Conservation (phyloP, 2,888 invertebrate species). For the Kuschelorhynchus macadamiae region DNA sequence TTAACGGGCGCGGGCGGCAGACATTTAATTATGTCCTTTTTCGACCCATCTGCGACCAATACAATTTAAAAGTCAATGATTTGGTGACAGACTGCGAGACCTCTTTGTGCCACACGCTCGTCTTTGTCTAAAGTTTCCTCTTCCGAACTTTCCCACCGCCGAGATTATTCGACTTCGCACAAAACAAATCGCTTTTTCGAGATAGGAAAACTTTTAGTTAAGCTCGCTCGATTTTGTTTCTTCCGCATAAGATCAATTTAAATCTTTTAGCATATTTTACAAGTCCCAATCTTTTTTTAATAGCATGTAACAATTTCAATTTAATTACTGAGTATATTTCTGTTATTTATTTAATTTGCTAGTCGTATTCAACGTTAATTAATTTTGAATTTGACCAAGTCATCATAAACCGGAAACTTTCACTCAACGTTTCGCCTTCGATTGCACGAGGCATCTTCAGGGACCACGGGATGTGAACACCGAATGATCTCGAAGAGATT, state of each 20-base stretch:
- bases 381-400: no score
- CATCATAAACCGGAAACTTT: no score
- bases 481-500: no score
- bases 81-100: conserved; percentile 56
- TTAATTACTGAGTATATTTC: no score
- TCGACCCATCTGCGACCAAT: conserved; percentile 44
- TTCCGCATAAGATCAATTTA: conserved; percentile 3
- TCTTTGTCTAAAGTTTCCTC: conserved; percentile 39
- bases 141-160: conserved; percentile 16
- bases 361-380: no score
- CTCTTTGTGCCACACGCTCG: conserved; percentile 38
- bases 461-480: no score
- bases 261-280: background rate
- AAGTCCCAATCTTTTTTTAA: no score
- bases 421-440: no score
- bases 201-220: conserved; percentile 16
- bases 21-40: conserved; percentile 39
- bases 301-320: no score
- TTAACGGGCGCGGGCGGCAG: no score
- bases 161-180: conserved; percentile 38
- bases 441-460: no score
- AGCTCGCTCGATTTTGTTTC: conserved; percentile 1
- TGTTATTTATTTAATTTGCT: no score
- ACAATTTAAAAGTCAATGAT: conserved; percentile 60
- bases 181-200: conserved; percentile 37